Evolutionary conservation across 35 echinoderm and acorn worm genomes (phyloP), one percentile per base, ranked within the genome.

Genomic region (Ophiothrix spiculata): DNA sequence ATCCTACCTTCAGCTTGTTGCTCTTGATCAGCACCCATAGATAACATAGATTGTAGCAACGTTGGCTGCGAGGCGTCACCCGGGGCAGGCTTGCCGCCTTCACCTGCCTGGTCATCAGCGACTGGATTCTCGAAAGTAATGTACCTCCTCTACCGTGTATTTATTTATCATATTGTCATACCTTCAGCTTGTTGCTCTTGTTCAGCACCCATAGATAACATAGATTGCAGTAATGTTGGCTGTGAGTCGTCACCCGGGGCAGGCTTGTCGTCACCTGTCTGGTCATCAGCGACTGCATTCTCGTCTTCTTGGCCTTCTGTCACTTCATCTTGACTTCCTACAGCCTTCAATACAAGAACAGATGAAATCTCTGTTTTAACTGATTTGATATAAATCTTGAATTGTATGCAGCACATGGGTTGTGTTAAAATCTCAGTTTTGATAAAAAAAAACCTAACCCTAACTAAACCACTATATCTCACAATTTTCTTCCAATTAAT

Each of bases 121-220:
- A 21, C n/a, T n/a, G n/a, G n/a, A n/a, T n/a, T n/a, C n/a, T n/a
- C n/a, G 37, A 25, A 23, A 31, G n/a, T 82, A 33, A 14, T 82
- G 46, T 25, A 37, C 80, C 35, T 82, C 80, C 19, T 28, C 15
- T 39, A 1, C 40, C 4, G 46, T 39, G 23, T 21, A 15, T 12
- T 21, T 49, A 33, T n/a, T n/a, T n/a, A n/a, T n/a, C n/a, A n/a
- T n/a, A n/a, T n/a, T n/a, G n/a, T n/a, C n/a, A 63, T 89, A 93
- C 88, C 88, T 84, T 92, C 90, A 41, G 73, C 35, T n/a, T 85
- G 38, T 49, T 85, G 80, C 23, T 60, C 39, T 21, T 91, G 83
- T 86, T 96, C 91, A 76, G 81, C 95, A 81, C 95, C 95, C 88
- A 97, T 84, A 0, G 95, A 97, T 39, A 97, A 77, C 88, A 97